phyloP scores from a whole-genome alignment of 2,113 vertebrate species.

The Microcebus lehilahytsara region DNA sequence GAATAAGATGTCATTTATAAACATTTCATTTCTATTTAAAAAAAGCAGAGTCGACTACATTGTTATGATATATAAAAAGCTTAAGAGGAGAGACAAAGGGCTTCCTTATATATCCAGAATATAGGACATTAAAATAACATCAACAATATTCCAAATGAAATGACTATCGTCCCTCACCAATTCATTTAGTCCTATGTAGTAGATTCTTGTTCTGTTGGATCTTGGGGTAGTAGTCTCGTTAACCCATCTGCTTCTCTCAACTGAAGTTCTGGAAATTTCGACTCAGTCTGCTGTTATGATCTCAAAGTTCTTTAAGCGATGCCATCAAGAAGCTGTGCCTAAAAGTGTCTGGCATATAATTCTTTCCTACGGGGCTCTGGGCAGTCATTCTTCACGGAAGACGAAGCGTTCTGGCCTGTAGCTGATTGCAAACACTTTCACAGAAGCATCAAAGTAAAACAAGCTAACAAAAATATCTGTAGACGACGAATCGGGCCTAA shows the following conservation, averaged over 20 bases:
- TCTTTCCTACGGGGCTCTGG: not conserved
- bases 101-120: not conserved
- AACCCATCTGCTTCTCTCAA: not conserved
- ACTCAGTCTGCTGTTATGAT: not conserved
- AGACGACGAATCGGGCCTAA: not conserved
- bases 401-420: not conserved
- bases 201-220: not conserved
- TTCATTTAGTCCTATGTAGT: not conserved
- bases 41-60: not conserved
- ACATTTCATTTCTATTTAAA: not conserved
- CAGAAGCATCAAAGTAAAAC: not conserved
- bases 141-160: not conserved
- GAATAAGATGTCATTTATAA: not conserved
- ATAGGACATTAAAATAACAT: not conserved
- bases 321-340: not conserved
- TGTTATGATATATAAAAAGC: not conserved
- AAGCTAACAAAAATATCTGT: not conserved
- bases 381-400: not conserved
- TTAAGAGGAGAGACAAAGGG: not conserved
- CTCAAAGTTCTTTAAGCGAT: not conserved
- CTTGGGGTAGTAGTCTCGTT: not conserved
- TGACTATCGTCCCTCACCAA: rapidly evolving
- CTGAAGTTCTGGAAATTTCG: not conserved
- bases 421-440: not conserved
- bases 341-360: too few relatives aligned